Evolutionary conservation across 2,888 invertebrate genomes (phyloP), one percentile per base, ranked within the genome.

Genomic region (Cephus nigrinus): DNA sequence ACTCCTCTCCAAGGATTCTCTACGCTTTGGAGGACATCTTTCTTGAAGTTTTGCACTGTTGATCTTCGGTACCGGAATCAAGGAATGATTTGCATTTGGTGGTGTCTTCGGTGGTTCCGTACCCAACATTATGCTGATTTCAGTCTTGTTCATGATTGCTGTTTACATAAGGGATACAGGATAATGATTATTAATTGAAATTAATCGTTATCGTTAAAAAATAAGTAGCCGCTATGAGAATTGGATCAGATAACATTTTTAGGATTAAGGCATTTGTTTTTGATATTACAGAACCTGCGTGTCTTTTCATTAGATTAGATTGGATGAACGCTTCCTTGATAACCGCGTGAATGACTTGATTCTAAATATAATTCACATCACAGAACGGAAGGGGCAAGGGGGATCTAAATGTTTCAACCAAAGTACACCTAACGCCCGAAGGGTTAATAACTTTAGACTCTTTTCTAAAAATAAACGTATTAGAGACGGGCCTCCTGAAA

Each of bases 61-160:
- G 81, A 86, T 84, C 82, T 87, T 89, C 35, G 91, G 89, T 73
- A 91, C 84, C 23, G 91, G 91, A 86, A 91, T 91, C 85, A 90
- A 90, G 74, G 91, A 90, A 81, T 90, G 89, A 80, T 85, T 86
- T 79, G 81, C 78, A 81, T 84, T 88, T 75, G 85, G 74, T 69
- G 85, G 76, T 74, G 83, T 81, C 75, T 82, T 82, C 69, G 85
- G 55, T 69, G 83, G 78, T 40, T 71, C 55, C 82, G 76, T 73
- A 75, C 78, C 82, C 78, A 90, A 81, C n/a, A 88, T 82, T 76
- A 89, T 87, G 80, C 85, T 89, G 78, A 90, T 79, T 79, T 90
- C 89, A 80, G 87, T 87, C 79, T 86, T 87, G 76, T 90, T 89
- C 90, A 90, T 90, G 35, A 55, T 81, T 80, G 78, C 76, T 79